Evolutionary conservation across 2,797 vertebrate species (phyloP), one percentile per base, ranked within the genome.

Genomic region (Lacerta agilis): DNA sequence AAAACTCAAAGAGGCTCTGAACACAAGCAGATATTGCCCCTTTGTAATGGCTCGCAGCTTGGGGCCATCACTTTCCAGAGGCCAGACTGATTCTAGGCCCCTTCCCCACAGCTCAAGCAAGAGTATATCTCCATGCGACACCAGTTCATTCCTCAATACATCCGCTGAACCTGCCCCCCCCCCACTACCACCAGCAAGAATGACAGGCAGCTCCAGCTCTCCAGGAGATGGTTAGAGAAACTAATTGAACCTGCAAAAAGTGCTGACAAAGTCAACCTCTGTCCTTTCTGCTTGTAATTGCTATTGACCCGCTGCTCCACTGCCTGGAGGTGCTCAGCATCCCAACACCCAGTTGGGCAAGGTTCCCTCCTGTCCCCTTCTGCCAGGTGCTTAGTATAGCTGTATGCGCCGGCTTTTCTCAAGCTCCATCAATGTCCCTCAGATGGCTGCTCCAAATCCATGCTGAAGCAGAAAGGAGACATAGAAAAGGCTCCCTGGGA

Each of bases 271-370:
- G 85, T 78, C 90, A 79, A 72, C 5, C 36, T 79, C 71, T 58
- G 72, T 88, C 67, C 85, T 88, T 49, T 45, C 43, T 0, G 0
- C 85, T 85, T 85, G 76, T 89, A 92, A 92, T 91, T 94, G 92
- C 78, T 87, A 89, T 90, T 77, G 88, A 89, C 10, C 5, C 13
- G 45, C 33, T 75, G 2, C 72, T 84, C 79, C 66, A 13, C 6
- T 4, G 77, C 66, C 86, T 55, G 23, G 75, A 90, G 87, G 83
- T 66, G 82, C 84, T 92, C 77, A 76, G 2, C 55, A 85, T 45
- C 58, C 69, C 72, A 78, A 76, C 9, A 0, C 0, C 49, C 55
- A 73, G 66, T 9, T 20, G 25, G 80, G 17, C 1, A 9, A 27
- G 23, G 20, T 49, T 86, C 67, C 76, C 8, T 1, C 23, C 11